Evolutionary conservation across 2,797 vertebrate species (phyloP).

Genomic region (Semotilus atromaculatus): DNA sequence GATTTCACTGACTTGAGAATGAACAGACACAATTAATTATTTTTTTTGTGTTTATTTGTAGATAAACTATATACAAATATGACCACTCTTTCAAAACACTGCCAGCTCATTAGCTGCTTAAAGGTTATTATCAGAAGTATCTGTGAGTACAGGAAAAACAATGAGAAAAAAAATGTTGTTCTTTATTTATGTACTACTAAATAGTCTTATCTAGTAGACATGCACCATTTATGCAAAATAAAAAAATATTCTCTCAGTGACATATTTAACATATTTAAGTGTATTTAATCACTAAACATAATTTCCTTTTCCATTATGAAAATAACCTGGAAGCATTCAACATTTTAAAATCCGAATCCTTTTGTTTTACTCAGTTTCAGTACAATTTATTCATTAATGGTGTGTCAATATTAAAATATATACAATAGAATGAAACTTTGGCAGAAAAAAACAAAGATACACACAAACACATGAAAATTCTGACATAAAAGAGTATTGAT

Average conservation of each 20-base stretch:
- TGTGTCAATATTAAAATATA: conserved; percentile 29
- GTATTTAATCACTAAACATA: neutral
- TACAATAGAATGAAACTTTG: conserved; percentile 15
- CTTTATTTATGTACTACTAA: neutral
- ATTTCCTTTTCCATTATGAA: neutral
- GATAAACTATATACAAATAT: conserved; percentile 15
- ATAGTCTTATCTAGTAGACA: neutral
- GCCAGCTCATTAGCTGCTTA: neutral
- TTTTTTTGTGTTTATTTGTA: conserved; percentile 9
- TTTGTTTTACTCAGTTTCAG: neutral
- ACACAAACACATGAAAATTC: conserved; percentile 21
- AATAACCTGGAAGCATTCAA: neutral
- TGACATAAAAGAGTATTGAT: conserved; percentile 2
- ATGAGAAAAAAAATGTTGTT: neutral
- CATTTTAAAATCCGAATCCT: neutral
- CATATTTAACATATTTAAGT: no score
- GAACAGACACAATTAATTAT: neutral
- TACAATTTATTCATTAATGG: conserved; percentile 10
- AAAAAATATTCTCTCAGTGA: neutral
- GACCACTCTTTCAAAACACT: neutral
- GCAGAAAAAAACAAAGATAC: neutral
- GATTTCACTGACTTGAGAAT: neutral
- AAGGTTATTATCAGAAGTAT: neutral
- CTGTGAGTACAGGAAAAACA: neutral
- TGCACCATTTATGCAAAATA: neutral